Evolutionary conservation across 2,797 vertebrate genomes (phyloP), one percentile per base, ranked within the genome.

Genomic region (Mionectes olivaceus): DNA sequence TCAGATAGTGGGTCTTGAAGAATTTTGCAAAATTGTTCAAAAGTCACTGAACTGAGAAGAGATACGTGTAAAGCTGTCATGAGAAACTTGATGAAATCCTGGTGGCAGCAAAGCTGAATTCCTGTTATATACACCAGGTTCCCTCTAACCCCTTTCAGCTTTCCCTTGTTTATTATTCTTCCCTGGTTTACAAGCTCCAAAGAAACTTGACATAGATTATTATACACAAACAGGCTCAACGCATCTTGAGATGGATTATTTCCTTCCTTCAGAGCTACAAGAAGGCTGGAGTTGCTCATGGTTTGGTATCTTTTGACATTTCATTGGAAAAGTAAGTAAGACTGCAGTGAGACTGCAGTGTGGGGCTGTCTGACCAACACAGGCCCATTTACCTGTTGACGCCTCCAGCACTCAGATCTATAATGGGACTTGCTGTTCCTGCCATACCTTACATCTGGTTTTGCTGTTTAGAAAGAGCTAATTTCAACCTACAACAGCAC

Each of bases 221-320:
- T 93, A 61, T 46, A 92, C 55, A 68, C 35, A 37, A 81, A 76
- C 64, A 80, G 37, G 52, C 74, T 94, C 89, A 96, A 67, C 1
- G 9, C 75, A 83, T 93, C 89, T 57, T 63, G 75, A 94, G 94
- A 95, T 87, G 91, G 96, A 97, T 97, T 93, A 85, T 94, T 97
- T 97, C 94, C 94, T 96, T 93, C 95, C 94, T 93, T 91, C 68
- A 78, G 83, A 91, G 83, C 73, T 71, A 89, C 41, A 28, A 90
- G 91, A 69, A 82, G 55, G 67, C 73, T 95, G 95, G 91, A 93
- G 71, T 94, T 95, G 87, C 83, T 92, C 83, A 89, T 25, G 37
- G 16, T 61, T 85, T 73, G 22, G 46, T 95, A 75, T 73, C 85
- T 79, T 87, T 78, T 91, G 76, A 88, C 74, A 56, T 88, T 73